Evolutionary conservation across 2,888 invertebrate genomes (phyloP), one percentile per base, ranked within the genome.

Genomic region (Habrosyne pyritoides): DNA sequence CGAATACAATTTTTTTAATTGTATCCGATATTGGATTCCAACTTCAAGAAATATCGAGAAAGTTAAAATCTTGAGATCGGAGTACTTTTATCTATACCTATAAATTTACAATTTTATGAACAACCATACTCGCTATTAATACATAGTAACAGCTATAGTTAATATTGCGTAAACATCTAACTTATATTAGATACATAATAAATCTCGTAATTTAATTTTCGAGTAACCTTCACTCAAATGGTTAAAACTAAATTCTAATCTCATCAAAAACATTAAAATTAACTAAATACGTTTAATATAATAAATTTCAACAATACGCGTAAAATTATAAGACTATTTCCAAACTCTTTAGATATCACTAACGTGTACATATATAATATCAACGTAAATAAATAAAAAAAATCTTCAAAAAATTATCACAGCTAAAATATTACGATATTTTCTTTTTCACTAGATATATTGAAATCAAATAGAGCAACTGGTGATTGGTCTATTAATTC

Each of bases 261-360:
- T 26, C 12, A 49, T 49, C 26, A n/a, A 2, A 4, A 28, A 50
- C 18, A 18, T 21, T 48, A 3, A 12, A 24, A 26, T 26, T 26
- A 48, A 49, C 14, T 28, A 21, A 18, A 6, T 26, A 26, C n/a
- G n/a, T n/a, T n/a, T n/a, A 28, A 28, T 49, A 28, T 14, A 49
- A 12, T 49, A 53, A 47, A 51, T 47, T 49, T 14, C 49, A 49
- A 49, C 49, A 49, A n/a, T 49, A 28, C n/a, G 56, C 57, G 56
- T 55, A 18, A 67, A 67, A 66, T 61, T 67, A 72, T 64, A 62
- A 63, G 65, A 59, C 59, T 36, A 65, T 55, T 56, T 55, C 60
- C 76, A 75, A 69, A 70, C 69, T 70, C 69, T 74, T 65, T 63
- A 64, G 63, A 77, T 70, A 61, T 66, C 59, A 60, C 69, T 67